Percentiles rank a stretch among this genome's conserved stretches.
phyloP scores from a whole-genome alignment of 2,888 invertebrate genomes.

The Tinea semifulvella region DNA sequence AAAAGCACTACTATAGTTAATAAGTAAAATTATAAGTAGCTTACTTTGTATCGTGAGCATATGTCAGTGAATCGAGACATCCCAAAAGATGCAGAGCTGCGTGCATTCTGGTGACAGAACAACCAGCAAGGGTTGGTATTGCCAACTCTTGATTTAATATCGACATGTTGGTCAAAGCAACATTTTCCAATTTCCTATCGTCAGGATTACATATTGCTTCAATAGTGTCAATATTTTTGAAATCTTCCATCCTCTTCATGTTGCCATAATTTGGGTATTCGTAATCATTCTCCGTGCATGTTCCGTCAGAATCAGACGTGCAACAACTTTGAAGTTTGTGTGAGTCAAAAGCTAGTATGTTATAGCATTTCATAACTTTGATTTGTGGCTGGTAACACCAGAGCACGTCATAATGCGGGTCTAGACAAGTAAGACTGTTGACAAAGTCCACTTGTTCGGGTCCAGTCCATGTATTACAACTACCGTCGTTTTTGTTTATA shows the following conservation, averaged over 20 bases:
- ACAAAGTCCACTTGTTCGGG: constrained; percentile 86
- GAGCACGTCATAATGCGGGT: constrained; percentile 91
- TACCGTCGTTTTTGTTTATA: constrained; percentile 89
- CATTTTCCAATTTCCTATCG: constrained; percentile 33
- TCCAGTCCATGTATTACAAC: constrained; percentile 84
- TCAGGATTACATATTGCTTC: constrained; percentile 39
- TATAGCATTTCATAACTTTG: constrained; percentile 77
- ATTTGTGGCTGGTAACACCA: constrained; percentile 87
- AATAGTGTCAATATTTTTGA: constrained; percentile 43
- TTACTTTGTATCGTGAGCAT: constrained; percentile 77
- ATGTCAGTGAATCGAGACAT: constrained; percentile 87
- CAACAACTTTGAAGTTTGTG: constrained; percentile 51
- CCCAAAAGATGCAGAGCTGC: constrained; percentile 91
- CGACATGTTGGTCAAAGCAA: constrained; percentile 58
- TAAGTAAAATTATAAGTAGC: constrained; percentile 18
- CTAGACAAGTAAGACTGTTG: constrained; percentile 82
- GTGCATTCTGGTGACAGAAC: constrained; percentile 82
- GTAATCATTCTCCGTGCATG: constrained; percentile 26
- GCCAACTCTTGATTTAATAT: constrained; percentile 84
- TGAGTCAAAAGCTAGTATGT: constrained; percentile 82
- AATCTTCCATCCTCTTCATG: constrained; percentile 51
- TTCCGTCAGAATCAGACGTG: constrained; percentile 34
- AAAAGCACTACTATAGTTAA: neutral
- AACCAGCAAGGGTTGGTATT: constrained; percentile 75
- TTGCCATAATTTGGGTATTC: constrained; percentile 52